Evolutionary conservation across 2,888 invertebrate genomes (phyloP).

Genomic region (Augochlorella aurata): DNA sequence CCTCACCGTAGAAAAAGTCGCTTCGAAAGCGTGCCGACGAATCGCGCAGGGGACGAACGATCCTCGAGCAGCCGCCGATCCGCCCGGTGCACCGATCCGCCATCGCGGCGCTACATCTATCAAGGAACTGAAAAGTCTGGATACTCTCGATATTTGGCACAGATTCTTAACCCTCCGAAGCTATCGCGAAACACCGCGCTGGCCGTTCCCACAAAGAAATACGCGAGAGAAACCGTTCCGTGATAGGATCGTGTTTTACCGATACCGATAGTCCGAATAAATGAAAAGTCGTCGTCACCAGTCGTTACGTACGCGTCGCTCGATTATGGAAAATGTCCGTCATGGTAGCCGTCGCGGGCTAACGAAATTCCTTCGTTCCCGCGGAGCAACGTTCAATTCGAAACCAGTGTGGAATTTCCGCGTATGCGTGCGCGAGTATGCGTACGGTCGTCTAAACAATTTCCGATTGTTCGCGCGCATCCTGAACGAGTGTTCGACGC

Average conservation of each 20-base stretch:
- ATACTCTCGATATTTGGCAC: slow-evolving; percentile 81
- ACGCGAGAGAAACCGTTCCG: not conserved
- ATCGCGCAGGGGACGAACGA: slow-evolving; percentile 56
- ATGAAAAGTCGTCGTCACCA: not conserved
- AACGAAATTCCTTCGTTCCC: slow-evolving; percentile 68
- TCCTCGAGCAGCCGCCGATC: slow-evolving; percentile 33
- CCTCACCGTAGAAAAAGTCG: slow-evolving; percentile 36
- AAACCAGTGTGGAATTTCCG: not conserved
- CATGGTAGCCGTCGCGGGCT: slow-evolving; percentile 14
- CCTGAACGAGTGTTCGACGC: slow-evolving; percentile 73
- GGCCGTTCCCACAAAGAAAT: not conserved
- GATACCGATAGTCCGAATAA: not conserved
- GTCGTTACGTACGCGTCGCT: not conserved
- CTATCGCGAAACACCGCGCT: not conserved
- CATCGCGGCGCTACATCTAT: slow-evolving; percentile 64
- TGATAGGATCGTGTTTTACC: not conserved
- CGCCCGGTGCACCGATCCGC: slow-evolving; percentile 41
- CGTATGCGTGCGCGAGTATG: not conserved
- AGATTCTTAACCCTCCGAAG: slow-evolving; percentile 66
- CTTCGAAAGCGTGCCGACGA: slow-evolving; percentile 17
- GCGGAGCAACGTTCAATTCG: not conserved
- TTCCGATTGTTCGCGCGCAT: slow-evolving; percentile 23
- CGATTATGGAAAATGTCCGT: not conserved
- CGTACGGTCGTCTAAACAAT: not conserved
- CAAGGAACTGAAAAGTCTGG: slow-evolving; percentile 80